Percentiles rank a stretch among this genome's conserved stretches.
These are phyloP conservation scores for Callosobruchus maculatus DNA, from an alignment of 2,888 invertebrate genomes.

Conservation along the genomic window DNA sequence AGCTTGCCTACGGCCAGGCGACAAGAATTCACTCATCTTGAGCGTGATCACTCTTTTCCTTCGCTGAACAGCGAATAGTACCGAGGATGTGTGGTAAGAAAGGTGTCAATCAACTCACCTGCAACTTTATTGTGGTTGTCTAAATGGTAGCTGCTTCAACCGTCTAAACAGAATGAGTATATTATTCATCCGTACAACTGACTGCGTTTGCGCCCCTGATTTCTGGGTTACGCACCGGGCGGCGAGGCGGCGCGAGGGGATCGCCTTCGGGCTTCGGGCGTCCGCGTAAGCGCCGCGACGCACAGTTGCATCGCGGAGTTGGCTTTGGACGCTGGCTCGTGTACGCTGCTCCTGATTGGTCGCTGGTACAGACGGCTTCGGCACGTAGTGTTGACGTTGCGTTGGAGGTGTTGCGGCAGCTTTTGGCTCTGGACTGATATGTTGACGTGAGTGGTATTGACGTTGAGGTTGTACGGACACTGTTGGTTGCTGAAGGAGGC, in stretches of 20 bases:
- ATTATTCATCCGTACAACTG: too few relatives aligned
- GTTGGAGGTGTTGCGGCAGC: neutral
- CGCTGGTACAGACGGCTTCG: neutral
- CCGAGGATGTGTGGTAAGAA: too few relatives aligned
- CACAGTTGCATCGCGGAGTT: neutral
- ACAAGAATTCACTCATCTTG: too few relatives aligned
- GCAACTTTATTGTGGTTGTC: too few relatives aligned
- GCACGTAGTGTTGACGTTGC: neutral
- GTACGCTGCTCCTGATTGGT: neutral
- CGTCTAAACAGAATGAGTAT: too few relatives aligned
- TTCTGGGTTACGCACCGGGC: neutral
- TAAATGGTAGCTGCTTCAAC: too few relatives aligned
- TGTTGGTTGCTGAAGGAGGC: neutral
- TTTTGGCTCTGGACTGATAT: neutral
- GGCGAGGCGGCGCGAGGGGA: neutral
- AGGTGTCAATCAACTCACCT: too few relatives aligned
- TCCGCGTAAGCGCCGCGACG: neutral
- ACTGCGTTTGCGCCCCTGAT: neutral
- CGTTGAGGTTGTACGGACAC: neutral
- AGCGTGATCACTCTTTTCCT: too few relatives aligned
- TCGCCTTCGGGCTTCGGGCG: neutral
- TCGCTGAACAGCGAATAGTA: too few relatives aligned
- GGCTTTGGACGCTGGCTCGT: neutral
- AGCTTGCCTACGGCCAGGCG: too few relatives aligned
- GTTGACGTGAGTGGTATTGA: neutral